Conservation (phyloP, 2,888 invertebrate species). For the Lepeophtheirus nordmannii region DNA sequence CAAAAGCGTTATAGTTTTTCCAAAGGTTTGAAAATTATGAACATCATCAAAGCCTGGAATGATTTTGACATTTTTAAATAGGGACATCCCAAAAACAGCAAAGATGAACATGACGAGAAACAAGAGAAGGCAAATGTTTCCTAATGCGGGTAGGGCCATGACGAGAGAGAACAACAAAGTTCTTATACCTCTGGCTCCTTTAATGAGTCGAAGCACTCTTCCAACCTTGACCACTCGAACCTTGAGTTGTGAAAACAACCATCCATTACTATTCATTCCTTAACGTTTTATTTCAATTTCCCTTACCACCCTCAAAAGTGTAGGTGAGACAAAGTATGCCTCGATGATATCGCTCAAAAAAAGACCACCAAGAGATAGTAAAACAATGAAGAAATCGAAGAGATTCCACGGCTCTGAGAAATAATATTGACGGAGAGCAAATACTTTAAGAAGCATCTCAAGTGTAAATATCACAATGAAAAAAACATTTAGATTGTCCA, state of each 20-base stretch:
- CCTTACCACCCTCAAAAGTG: slow-evolving; percentile 64
- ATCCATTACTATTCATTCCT: background rate
- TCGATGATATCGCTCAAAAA: slow-evolving; percentile 90
- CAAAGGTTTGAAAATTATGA: slow-evolving; percentile 96
- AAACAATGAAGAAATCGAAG: slow-evolving; percentile 75
- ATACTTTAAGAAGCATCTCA: slow-evolving; percentile 94
- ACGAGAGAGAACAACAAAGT: slow-evolving; percentile 91
- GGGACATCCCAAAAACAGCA: slow-evolving; percentile 98
- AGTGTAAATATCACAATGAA: slow-evolving; percentile 96
- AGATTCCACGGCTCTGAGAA: slow-evolving; percentile 99
- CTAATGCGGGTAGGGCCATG: slow-evolving; percentile 94
- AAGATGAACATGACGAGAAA: slow-evolving; percentile 99
- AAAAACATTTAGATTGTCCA: slow-evolving; percentile 86
- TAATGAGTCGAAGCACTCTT: slow-evolving; percentile 87
- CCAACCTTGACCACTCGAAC: slow-evolving; percentile 97
- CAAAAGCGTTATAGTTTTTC: slow-evolving; percentile 91
- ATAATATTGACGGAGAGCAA: slow-evolving; percentile 93
- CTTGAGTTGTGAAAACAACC: slow-evolving; percentile 22
- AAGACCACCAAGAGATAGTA: slow-evolving; percentile 49
- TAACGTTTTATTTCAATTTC: background rate
- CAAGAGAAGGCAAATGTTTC: slow-evolving; percentile 93
- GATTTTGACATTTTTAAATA: slow-evolving; percentile 95
- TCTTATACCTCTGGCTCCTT: slow-evolving; percentile 95
- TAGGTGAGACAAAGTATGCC: slow-evolving; percentile 94
- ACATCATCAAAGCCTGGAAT: slow-evolving; percentile 87